Percentiles rank a stretch among this genome's conserved stretches.
These are phyloP conservation scores for Phymastichus coffea DNA, from an alignment of 1,140 invertebrate species.

Conservation along the genomic window DNA sequence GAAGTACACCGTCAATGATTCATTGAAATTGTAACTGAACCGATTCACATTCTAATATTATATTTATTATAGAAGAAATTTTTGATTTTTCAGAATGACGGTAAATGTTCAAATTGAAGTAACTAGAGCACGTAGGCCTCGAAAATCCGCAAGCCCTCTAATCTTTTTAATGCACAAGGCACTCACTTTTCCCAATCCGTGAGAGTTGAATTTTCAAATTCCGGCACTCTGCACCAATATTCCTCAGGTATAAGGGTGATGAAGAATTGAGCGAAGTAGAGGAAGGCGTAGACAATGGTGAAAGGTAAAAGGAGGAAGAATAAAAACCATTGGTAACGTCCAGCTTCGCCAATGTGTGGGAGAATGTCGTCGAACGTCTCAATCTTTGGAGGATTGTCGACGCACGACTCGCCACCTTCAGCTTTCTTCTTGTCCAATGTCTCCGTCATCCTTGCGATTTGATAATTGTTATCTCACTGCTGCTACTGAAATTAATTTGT, in stretches of 20 bases:
- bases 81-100: too few relatives aligned
- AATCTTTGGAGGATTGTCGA: slow-evolving; percentile 39
- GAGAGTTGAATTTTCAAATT: slow-evolving; percentile 56
- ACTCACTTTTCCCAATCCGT: slow-evolving; percentile 52
- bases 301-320: slow-evolving; percentile 84
- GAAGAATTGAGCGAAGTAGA: slow-evolving; percentile 86
- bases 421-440: slow-evolving; percentile 44
- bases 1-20: too few relatives aligned
- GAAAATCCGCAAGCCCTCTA: too few relatives aligned
- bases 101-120: too few relatives aligned
- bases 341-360: slow-evolving; percentile 83
- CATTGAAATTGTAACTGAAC: too few relatives aligned
- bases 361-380: slow-evolving; percentile 84
- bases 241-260: slow-evolving; percentile 75
- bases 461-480: too few relatives aligned
- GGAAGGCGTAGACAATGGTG: slow-evolving; percentile 80
- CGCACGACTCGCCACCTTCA: slow-evolving; percentile 42
- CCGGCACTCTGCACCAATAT: slow-evolving; percentile 76
- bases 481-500: too few relatives aligned
- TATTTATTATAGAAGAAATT: too few relatives aligned
- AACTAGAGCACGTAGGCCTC: too few relatives aligned
- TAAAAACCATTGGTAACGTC: slow-evolving; percentile 82
- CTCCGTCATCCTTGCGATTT: too few relatives aligned
- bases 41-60: too few relatives aligned
- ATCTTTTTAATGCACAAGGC: too few relatives aligned